Evolutionary conservation across 1,140 invertebrate genomes (phyloP).

Genomic region (Magallana angulata): DNA sequence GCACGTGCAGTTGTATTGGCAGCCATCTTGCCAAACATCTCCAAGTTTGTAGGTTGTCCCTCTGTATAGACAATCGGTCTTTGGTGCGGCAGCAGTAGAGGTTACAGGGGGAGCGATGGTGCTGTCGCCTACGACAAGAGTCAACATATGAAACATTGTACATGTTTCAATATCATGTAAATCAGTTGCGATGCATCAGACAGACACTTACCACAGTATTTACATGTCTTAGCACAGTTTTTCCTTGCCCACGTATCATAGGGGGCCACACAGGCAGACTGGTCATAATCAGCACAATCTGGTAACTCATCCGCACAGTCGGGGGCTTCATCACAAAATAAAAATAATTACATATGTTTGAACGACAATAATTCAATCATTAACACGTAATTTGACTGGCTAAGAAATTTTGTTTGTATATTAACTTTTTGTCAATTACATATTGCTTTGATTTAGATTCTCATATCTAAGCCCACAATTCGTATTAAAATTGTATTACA

Average conservation of each 20-base stretch:
- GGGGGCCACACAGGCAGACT: neutral
- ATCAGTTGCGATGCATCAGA: neutral
- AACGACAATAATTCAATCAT: too few species aligned
- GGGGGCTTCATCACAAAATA: neutral
- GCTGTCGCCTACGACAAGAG: neutral
- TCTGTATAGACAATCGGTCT: constrained; percentile 32
- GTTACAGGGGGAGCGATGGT: neutral
- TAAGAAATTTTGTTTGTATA: too few species aligned
- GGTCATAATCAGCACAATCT: constrained; percentile 3
- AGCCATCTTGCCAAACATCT: constrained; percentile 23
- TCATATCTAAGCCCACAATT: too few species aligned
- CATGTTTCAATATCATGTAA: too few species aligned
- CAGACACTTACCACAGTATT: constrained; percentile 52
- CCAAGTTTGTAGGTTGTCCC: neutral
- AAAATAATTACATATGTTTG: too few species aligned
- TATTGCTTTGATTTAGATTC: too few species aligned
- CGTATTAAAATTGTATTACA: too few species aligned
- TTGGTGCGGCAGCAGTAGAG: neutral
- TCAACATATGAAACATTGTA: too few species aligned
- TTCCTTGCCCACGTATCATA: constrained; percentile 31
- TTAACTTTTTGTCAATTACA: too few species aligned
- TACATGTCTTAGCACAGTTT: constrained; percentile 15
- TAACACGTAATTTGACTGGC: too few species aligned
- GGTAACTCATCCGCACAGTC: neutral
- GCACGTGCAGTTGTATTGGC: constrained; percentile 37